Percentiles rank a stretch among this genome's conserved stretches.
Evolutionary conservation across 2,797 vertebrate species (phyloP).

Genomic region (Poecilia picta): DNA sequence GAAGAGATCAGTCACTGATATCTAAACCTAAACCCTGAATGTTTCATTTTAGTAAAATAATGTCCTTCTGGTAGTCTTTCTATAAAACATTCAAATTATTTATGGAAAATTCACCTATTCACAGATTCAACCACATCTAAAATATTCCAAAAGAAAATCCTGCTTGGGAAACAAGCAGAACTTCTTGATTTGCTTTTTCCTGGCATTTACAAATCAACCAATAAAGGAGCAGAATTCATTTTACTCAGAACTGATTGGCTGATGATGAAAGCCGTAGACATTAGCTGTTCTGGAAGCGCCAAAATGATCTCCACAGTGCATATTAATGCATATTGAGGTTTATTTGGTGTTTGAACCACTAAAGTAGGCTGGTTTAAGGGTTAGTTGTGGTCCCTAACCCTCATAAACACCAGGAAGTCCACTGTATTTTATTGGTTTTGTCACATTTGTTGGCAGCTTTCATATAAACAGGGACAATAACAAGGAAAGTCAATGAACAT

Average conservation of each 20-base stretch:
- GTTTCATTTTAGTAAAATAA: neutral
- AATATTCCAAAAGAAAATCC: neutral
- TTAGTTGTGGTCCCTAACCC: too few relatives aligned
- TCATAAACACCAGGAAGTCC: too few relatives aligned
- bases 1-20: neutral
- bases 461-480: neutral
- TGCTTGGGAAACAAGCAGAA: neutral
- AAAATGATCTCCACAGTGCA: too few relatives aligned
- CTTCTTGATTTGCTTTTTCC: too few relatives aligned
- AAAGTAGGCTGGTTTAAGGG: too few relatives aligned
- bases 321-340: too few relatives aligned
- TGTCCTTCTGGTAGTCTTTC: neutral
- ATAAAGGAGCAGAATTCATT: neutral
- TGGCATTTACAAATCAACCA: neutral
- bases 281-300: neutral
- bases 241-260: neutral
- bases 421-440: neutral
- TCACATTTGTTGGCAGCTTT: too few relatives aligned
- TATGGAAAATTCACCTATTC: neutral
- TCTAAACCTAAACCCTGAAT: neutral
- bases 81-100: neutral
- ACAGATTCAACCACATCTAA: neutral
- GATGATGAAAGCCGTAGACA: neutral
- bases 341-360: too few relatives aligned
- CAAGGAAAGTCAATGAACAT: neutral